A percentile compares a stretch with the other conserved stretches of the same genome.
Conservation (phyloP, 2,113 vertebrate species). For the Chamaea fasciata region DNA sequence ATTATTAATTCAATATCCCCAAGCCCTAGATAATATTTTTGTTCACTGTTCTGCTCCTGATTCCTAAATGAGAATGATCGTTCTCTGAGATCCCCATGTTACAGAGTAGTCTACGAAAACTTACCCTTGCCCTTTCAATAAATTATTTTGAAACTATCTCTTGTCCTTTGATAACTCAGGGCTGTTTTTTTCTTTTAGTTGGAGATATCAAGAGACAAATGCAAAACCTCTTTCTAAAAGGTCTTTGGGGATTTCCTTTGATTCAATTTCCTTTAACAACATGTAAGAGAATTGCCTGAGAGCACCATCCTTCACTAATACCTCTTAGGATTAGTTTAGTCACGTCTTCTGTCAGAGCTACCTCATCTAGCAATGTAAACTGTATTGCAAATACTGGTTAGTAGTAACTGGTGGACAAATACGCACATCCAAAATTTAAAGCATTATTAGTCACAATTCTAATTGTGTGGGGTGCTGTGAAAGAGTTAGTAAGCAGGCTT, state of each 20-base stretch:
- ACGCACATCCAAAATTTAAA: neutral
- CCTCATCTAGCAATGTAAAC: neutral
- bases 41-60: neutral
- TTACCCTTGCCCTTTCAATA: neutral
- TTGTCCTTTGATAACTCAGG: neutral
- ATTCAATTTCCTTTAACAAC: neutral
- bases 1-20: neutral
- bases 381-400: neutral
- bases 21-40: neutral
- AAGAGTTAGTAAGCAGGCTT: neutral
- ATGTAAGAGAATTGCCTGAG: neutral
- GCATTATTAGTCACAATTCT: neutral
- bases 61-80: neutral
- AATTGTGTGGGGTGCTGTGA: neutral
- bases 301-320: neutral
- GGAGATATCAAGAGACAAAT: neutral
- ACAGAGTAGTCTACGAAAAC: neutral
- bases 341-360: neutral
- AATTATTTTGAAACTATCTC: neutral
- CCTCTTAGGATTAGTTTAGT: neutral
- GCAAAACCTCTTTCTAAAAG: neutral
- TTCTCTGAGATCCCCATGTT: neutral
- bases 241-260: neutral
- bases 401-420: neutral
- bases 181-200: neutral